Evolutionary conservation across 2,113 vertebrate genomes (phyloP), one percentile per base, ranked within the genome.

Genomic region (Motacilla tschutschensis): DNA sequence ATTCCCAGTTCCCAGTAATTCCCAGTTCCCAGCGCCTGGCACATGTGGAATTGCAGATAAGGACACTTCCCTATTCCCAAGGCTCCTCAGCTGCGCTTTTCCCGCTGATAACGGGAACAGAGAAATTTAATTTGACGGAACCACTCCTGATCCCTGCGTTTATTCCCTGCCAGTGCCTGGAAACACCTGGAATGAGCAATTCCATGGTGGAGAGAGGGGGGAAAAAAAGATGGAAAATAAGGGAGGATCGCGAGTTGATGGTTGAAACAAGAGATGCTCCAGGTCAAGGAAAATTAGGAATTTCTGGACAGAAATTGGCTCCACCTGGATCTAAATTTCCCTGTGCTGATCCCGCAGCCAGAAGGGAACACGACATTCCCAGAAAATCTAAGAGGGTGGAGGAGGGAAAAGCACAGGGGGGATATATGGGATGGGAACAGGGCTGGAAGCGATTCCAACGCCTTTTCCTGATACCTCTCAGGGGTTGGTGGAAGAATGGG

Each of bases 401-500:
- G 28, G 24, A 36, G 28, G 63, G 15, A 3, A 20, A 22, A 57
- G 26, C 0, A 0, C 15, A 35, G 33, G 31, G 19, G 51, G 28
- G 29, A 40, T 26, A n/a, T 76, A 40, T 0, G 19, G 57, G 69
- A 64, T 26, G 25, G 54, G 43, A 83, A 53, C 0, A 0, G 17
- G 11, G 4, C 60, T 1, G 0, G 53, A 11, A 38, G 9, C 0
- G 2, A 15, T 66, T 41, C 55, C 11, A 0, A 6, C 0, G 0
- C 9, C 10, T 6, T 14, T 31, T 41, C 26, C 64, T 0, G 0
- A 18, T 15, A 4, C 10, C 14, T 53, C 47, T 46, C 7, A 6
- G 0, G 10, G 5, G 4, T 1, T 16, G 48, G 40, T 11, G 41
- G 7, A 25, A 54, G 6, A 55, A 9, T 9, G 26, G 13, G 31